Evolutionary conservation across 1,140 invertebrate genomes (phyloP).

Genomic region (Probaryconus sp.): DNA sequence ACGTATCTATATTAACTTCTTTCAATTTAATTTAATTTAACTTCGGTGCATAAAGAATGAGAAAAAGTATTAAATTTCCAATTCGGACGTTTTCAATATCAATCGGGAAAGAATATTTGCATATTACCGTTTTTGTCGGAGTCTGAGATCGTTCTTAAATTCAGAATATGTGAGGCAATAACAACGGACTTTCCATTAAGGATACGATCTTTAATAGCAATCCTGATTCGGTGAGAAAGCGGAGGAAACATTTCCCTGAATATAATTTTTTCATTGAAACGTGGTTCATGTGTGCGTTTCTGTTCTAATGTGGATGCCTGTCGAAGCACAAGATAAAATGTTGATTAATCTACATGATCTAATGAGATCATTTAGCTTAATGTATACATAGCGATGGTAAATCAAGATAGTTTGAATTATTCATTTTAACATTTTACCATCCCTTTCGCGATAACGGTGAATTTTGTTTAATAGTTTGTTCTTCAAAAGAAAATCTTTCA

Average conservation of each 20-base stretch:
- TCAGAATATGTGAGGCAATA: slow-evolving; percentile 78
- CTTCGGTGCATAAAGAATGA: no score
- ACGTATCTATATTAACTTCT: no score
- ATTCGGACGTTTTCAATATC: neutral
- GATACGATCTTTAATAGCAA: slow-evolving; percentile 77
- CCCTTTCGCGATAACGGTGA: no score
- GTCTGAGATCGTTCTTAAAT: slow-evolving; percentile 78
- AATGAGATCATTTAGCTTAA: slow-evolving; percentile 1
- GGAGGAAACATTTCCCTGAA: slow-evolving; percentile 82
- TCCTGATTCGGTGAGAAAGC: slow-evolving; percentile 79
- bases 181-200: slow-evolving; percentile 75
- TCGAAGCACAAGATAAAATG: slow-evolving; percentile 14
- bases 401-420: no score
- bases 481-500: no score
- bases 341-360: slow-evolving; percentile 13
- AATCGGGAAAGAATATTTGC: neutral
- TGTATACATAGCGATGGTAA: no score
- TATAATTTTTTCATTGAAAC: slow-evolving; percentile 80
- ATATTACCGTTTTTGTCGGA: slow-evolving; percentile 78
- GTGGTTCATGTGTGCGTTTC: slow-evolving; percentile 75
- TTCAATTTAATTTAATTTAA: no score
- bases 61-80: neutral
- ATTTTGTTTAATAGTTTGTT: no score
- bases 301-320: slow-evolving; percentile 78
- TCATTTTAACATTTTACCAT: no score